A percentile compares a stretch with the other conserved stretches of the same genome.
phyloP scores from a whole-genome alignment of 1,140 invertebrate species.

The Euglossa dilemma region DNA sequence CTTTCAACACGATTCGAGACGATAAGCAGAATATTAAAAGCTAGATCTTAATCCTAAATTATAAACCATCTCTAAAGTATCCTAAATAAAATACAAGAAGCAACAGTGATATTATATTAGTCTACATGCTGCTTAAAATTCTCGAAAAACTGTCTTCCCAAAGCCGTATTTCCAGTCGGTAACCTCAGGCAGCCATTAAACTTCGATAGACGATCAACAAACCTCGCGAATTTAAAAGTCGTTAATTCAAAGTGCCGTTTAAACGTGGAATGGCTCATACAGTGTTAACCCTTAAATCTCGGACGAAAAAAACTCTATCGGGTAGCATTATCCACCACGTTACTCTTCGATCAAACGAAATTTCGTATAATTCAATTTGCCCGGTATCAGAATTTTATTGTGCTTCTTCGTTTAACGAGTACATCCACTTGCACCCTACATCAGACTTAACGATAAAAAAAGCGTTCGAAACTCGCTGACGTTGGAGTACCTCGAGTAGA shows the following conservation, averaged over 20 bases:
- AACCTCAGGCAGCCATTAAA: no score
- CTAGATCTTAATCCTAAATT: neutral
- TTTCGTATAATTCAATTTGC: conserved; percentile 26
- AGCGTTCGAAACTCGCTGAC: conserved; percentile 21
- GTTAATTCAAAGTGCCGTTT: neutral
- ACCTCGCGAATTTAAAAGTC: neutral
- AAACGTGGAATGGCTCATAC: neutral
- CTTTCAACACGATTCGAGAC: no score
- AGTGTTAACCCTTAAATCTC: neutral
- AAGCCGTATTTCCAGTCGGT: no score
- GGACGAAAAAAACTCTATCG: neutral
- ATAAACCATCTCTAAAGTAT: neutral
- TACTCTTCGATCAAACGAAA: conserved; percentile 25
- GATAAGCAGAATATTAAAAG: neutral
- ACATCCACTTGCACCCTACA: conserved; percentile 19
- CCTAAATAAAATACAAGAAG: neutral
- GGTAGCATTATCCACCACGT: neutral
- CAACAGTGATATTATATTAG: no score
- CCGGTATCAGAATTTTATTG: conserved; percentile 49
- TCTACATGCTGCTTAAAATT: neutral
- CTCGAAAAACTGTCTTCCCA: no score
- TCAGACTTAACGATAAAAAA: conserved; percentile 49
- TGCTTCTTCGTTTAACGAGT: conserved; percentile 41
- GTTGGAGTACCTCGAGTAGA: conserved; percentile 22
- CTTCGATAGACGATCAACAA: neutral